Base-by-base conservation (phyloP, 2,888 invertebrate genomes). In the Amaurobius ferox region DNA sequence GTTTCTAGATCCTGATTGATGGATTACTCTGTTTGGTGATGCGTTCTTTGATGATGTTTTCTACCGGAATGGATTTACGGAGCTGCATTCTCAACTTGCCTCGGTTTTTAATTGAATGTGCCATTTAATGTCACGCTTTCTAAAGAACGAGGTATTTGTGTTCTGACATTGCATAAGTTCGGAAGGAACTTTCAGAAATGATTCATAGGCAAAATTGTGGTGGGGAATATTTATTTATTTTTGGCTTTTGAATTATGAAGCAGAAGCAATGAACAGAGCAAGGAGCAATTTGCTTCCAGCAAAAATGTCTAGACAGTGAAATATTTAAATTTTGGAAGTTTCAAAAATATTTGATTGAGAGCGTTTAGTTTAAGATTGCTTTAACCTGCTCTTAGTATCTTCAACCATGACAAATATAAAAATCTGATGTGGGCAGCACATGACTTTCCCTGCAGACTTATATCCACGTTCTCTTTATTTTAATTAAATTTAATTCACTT, bases 1-100 rank as follows among this genome's bases (percentile, higher is more conserved):
- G 23, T 23, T 55, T 19, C 55, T 23, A 55, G 55, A 19, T 55
- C 55, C 11, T 55, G 55, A 55, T 55, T 55, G 55, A 55, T 55
- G 7, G 55, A 55, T 55, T 23, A 23, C 23, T 55, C 7, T 7
- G 2, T 5, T 44, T 44, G 16, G 44, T 2, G 44, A 44, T 44
- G 44, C 9, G 44, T 44, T 16, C 44, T 16, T 44, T 44, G 2
- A 16, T 16, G 44, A 44, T 11, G 5, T 11, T 35, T 35, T 35
- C 11, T 11, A 35, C 44, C 16, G 44, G 44, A 23, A 55, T 55
- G 55, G 23, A 55, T 23, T 3, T 11, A 55, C 23, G 55, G 19
- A 6, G 55, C 23, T 23, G 5, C 23, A 23, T 3, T 23, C 55
- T 23, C 23, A 16, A 23, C 23, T 5, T 1, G 23, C 1, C 23